These are phyloP conservation scores for Odontomyia ornata DNA, from an alignment of 2,888 invertebrate genomes.

Conservation along the genomic window DNA sequence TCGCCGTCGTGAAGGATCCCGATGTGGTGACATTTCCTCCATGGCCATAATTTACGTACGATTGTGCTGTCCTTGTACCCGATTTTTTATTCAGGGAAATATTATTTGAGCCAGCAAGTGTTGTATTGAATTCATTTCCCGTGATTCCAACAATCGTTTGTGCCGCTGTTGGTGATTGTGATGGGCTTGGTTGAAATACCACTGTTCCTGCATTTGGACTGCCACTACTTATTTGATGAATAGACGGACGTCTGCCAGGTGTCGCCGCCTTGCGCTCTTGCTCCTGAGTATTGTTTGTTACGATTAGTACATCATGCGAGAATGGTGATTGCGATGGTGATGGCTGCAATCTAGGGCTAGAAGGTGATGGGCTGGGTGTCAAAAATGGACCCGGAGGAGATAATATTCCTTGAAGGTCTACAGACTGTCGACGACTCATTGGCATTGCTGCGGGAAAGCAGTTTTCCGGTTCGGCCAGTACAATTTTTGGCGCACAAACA, in stretches of 20 bases:
- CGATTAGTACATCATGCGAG: conserved; percentile 64
- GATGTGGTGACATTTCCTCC: conserved; percentile 58
- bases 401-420: conserved; percentile 63
- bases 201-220: conserved; percentile 65
- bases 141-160: conserved; percentile 63
- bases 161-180: conserved; percentile 63
- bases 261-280: conserved; percentile 65
- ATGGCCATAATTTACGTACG: conserved; percentile 61
- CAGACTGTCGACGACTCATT: conserved; percentile 60
- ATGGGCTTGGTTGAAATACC: conserved; percentile 64
- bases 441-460: conserved; percentile 51
- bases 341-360: conserved; percentile 65
- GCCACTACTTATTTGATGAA: conserved; percentile 64
- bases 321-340: conserved; percentile 65
- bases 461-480: conserved; percentile 46
- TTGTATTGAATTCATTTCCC: conserved; percentile 64
- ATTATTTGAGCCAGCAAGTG: conserved; percentile 65
- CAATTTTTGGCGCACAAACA: conserved; percentile 39
- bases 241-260: conserved; percentile 64
- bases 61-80: conserved; percentile 45
- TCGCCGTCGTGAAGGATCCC: conserved; percentile 63
- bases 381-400: conserved; percentile 66
- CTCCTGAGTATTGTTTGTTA: conserved; percentile 64
- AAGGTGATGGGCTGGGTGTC: conserved; percentile 66
- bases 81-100: conserved; percentile 63